Base-by-base conservation (phyloP, 2,888 invertebrate genomes). In the Dicyrtoma fusca region DNA sequence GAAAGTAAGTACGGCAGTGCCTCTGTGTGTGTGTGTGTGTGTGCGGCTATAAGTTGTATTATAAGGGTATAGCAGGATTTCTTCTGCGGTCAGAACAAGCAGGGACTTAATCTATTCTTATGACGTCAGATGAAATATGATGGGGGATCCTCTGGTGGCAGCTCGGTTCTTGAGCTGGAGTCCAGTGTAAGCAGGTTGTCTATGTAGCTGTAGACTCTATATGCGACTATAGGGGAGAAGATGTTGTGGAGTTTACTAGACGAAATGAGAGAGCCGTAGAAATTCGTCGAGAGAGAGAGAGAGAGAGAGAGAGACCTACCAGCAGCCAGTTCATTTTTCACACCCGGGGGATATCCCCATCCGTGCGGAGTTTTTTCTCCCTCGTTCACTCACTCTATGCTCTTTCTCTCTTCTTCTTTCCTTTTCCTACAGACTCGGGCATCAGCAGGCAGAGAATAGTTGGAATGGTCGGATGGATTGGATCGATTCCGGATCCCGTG, bases 401-500 rank as follows among this genome's bases (percentile, higher is more conserved):
- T 17, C 45, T 34, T 21, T 57, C 34, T 51, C 57, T 59, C 42
- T 47, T 53, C 49, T 69, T 59, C 62, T 59, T 61, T 69, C 62
- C 51, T 25, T 65, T 51, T 65, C 49, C 61, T 14, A 17, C 44
- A 71, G 57, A 45, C 71, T 57, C 71, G 57, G 65, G 63, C 62
- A 71, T 55, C 71, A 71, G 64, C 63, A 71, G 34, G 69, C 49
- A 62, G 45, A 44, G 47, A 69, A 55, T 59, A 34, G 47, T 45
- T 55, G 62, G 47, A 69, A 72, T 51, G 57, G 42, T 49, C 62
- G 55, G 65, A 65, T 65, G 72, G 73, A 73, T 76, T 73, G 74
- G 74, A 74, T 73, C 74, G 75, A 74, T 74, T 55, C 74, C 66
- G 73, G 66, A 70, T 66, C 69, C 70, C 70, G 72, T 71, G 74